Base-by-base conservation (phyloP, 2,113 vertebrate species). In the Ceuthmochares aereus region DNA sequence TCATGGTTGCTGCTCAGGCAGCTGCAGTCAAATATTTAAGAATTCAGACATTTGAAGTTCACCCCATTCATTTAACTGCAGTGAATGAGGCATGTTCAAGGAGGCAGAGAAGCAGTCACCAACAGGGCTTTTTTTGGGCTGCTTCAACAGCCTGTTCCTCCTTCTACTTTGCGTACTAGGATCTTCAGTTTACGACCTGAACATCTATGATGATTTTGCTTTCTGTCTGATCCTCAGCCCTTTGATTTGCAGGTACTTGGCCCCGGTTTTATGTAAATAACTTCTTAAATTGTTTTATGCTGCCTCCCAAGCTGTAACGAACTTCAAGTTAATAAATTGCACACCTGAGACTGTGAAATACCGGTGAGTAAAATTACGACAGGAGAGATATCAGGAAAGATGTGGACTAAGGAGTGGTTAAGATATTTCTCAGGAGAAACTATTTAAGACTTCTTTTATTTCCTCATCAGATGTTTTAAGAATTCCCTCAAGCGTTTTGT, bases 141-240 rank as follows among this genome's bases (percentile, higher is more conserved):
- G 37, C 42, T 27, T 43, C 1, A 0, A 9, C 32, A 45, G 16
- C 0, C 0, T 5, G 34, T n/a, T 52, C 21, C 54, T 47, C 43
- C 32, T 45, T 34, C 16, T 75, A 21, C 23, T n/a, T n/a, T 4
- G 0, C 1, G 4, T 82, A 25, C 37, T 34, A 47, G 32, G 32
- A 17, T 26, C 60, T 60, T 88, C 3, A 1, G 10, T 63, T 67
- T 47, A 14, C n/a, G 15, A 21, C 25, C 36, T 27, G 30, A 89
- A 25, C 25, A 10, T 45, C 60, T n/a, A 14, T 8, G 36, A 19
- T 36, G 37, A 27, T 27, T 87, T 56, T 32, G 20, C 45, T 49
- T 76, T 89, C 66, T 87, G 9, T 56, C n/a, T 64, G 27, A 73
- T 47, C 23, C 49, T 81, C 62, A 32, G 4, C 1, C 16, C 75